Percentiles rank a stretch among this genome's conserved stretches.
Evolutionary conservation across 2,888 invertebrate genomes (phyloP).

Genomic region (Lepidochitona cinerea): DNA sequence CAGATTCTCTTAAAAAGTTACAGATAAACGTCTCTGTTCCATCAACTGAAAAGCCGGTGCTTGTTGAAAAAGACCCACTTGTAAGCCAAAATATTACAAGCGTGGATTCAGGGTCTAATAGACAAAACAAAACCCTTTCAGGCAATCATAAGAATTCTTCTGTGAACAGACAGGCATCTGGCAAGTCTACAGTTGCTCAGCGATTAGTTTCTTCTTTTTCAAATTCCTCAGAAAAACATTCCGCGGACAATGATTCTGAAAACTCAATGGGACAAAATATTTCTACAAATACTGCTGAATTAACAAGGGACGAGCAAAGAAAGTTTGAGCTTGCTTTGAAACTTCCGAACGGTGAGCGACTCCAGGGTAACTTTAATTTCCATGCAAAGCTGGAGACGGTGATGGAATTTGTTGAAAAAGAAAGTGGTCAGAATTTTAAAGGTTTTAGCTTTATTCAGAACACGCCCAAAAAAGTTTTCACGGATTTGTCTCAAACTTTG

Average conservation of each 20-base stretch:
- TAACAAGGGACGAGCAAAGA: background rate
- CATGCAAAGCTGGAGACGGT: slow-evolving; percentile 12
- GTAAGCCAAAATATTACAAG: too few relatives aligned
- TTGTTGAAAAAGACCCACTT: too few relatives aligned
- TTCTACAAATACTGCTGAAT: too few relatives aligned
- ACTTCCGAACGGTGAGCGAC: background rate
- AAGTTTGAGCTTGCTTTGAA: background rate
- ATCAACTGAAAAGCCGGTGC: background rate
- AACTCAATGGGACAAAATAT: too few relatives aligned
- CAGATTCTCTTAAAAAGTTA: background rate
- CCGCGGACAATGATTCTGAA: background rate
- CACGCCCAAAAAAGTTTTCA: slow-evolving; percentile 13
- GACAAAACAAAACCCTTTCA: background rate
- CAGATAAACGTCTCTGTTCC: background rate
- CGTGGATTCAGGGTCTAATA: background rate
- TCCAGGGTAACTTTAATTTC: background rate
- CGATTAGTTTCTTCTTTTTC: background rate
- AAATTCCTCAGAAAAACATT: background rate
- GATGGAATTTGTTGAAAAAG: slow-evolving; percentile 12
- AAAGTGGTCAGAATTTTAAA: slow-evolving; percentile 12
- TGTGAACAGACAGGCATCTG: background rate
- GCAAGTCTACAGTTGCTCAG: background rate
- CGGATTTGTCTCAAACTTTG: background rate
- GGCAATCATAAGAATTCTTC: background rate
- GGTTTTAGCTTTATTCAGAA: slow-evolving; percentile 12